Evolutionary conservation across 2,797 vertebrate genomes (phyloP).

Genomic region (Characodon lateralis): DNA sequence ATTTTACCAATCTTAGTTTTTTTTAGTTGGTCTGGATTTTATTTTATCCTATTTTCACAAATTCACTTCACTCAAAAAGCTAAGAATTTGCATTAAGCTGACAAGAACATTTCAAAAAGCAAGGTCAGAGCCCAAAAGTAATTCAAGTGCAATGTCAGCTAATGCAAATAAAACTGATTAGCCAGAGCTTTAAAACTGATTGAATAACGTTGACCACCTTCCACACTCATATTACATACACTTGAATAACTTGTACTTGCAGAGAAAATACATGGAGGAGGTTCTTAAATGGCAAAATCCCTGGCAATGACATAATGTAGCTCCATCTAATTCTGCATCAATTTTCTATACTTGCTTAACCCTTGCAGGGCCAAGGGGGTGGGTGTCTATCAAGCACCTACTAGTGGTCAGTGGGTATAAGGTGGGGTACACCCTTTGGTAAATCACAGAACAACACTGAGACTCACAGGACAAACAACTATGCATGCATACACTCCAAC

Average conservation of each 20-base stretch:
- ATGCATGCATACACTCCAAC: neutral
- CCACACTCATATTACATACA: neutral
- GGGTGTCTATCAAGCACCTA: neutral
- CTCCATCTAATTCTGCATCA: neutral
- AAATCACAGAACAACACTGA: neutral
- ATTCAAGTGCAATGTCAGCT: neutral
- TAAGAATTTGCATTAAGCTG: neutral
- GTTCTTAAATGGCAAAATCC: no score
- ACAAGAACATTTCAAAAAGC: neutral
- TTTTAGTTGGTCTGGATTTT: neutral
- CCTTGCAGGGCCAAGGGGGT: neutral
- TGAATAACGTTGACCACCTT: neutral
- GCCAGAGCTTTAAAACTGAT: neutral
- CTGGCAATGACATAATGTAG: no score
- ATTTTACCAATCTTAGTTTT: neutral
- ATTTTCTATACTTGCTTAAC: neutral
- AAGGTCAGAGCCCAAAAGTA: neutral
- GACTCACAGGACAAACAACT: neutral
- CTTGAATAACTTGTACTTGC: neutral
- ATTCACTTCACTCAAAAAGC: neutral
- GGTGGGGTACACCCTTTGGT: neutral
- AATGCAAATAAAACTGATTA: neutral
- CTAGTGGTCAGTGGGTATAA: neutral
- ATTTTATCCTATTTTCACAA: neutral
- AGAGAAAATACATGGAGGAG: no score